Base-by-base conservation (phyloP, 2,888 invertebrate genomes). In the Kryphioiulus occultus region DNA sequence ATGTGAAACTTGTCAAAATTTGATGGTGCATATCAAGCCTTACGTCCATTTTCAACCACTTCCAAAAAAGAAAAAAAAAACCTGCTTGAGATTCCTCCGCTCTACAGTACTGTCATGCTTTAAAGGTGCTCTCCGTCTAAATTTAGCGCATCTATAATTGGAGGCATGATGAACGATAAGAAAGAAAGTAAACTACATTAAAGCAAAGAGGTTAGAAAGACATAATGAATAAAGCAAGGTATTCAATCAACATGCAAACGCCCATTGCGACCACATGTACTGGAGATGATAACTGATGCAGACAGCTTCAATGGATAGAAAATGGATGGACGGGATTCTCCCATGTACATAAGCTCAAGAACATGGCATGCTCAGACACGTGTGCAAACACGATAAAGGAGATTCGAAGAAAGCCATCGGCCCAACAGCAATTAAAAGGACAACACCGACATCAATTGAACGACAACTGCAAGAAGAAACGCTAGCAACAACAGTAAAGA, bases 231-330 rank as follows among this genome's bases (percentile, higher is more conserved):
- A 78, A 78, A 78, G 78, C 78, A 78, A 78, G 78, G 78, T 78
- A 30, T 78, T 78, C 78, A 78, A 78, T 78, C 78, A 78, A 78
- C 78, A 78, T 78, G 78, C 78, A 78, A 78, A 78, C 78, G 78
- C 78, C 78, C 30, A 78, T 78, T 32, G 30, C 78, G 78, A 78
- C 30, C 78, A 78, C 78, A 17, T 32, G 78, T 78, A 78, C 78
- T 32, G 9, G 78, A 78, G 78, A 32, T 78, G 78, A 78, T 78
- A 78, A 32, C 30, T 78, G 78, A 78, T 78, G 78, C 78, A 78
- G 78, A 30, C 78, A 78, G 78, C 78, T 78, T 78, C 30, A 78
- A 78, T 78, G 78, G 26, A 26, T 30, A 32, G 78, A 26, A 78
- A 78, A 78, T 78, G 12, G 78, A 30, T 30, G 26, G 17, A 78